Base-by-base conservation (phyloP, 2,797 vertebrate genomes). In the Rhynchonycteris naso region DNA sequence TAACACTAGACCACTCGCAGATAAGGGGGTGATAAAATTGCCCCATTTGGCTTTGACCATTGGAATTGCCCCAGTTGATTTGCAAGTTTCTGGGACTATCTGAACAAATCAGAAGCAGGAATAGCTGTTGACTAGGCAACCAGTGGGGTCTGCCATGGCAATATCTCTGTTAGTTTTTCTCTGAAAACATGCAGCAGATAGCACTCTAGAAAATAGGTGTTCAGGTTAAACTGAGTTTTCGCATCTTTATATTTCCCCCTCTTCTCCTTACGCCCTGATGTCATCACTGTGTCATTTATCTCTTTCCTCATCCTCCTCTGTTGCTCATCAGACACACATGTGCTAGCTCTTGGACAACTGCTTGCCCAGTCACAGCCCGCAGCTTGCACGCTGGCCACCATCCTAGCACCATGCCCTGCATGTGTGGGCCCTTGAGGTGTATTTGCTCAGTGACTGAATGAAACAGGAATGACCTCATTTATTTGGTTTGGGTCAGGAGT, bases 401-500 rank as follows among this genome's bases (percentile, higher is more conserved):
- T 35, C 84, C 81, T 12, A 2, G 12, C 56, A 4, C 28, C 1
- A 15, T 24, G 58, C 7, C 19, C 28, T 83, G 59, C 26, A 7
- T 3, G 12, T 11, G 7, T 5, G 50, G 22, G 69, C 71, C 90
- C 75, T 50, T 0, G 4, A 24, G 10, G 59, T 58, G 5, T 28
- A 24, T 26, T 50, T 65, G 79, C 63, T n/a, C 24, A 38, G 38
- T 58, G 50, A 72, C 54, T 10, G 35, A 30, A 61, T 43, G 65
- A 58, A 56, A 30, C 1, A 6, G 56, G 52, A 65, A 26, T 80
- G 91, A 92, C 61, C 52, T 95, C 91, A 58, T 76, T 15, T 71
- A 30, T n/a, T 84, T 91, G 72, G 58, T 52, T 47, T 92, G 91
- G 61, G 74, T 54, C 68, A 56, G 50, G 74, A 65, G 59, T 43